phyloP scores from a whole-genome alignment of 92 coral and sea anemone species.

The Palythoa grandiflora region DNA sequence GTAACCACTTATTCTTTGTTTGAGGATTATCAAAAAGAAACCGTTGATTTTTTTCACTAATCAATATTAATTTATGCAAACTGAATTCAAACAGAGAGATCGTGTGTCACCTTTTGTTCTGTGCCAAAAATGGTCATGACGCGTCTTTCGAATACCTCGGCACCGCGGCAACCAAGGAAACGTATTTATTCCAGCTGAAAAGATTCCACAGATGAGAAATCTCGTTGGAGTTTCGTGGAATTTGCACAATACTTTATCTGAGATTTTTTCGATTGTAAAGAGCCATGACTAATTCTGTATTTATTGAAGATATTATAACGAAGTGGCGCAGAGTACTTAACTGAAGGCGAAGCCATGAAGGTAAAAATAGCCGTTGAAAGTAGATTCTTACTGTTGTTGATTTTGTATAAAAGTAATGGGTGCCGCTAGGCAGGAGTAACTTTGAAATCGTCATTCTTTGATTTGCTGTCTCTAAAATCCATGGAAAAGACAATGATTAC shows the following conservation, averaged over 20 bases:
- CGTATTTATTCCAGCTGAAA: slow-evolving; percentile 40
- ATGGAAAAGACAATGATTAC: neutral
- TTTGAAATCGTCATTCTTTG: neutral
- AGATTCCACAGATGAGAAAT: slow-evolving; percentile 38
- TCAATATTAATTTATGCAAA: slow-evolving; percentile 31
- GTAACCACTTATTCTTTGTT: too few relatives aligned
- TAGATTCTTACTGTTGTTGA: neutral
- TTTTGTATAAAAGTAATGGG: neutral
- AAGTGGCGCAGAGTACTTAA: neutral
- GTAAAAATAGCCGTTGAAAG: slow-evolving; percentile 27
- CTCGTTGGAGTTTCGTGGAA: neutral
- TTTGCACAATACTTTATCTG: neutral
- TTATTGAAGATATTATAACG: neutral
- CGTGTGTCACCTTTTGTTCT: slow-evolving; percentile 11
- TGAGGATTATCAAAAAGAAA: neutral
- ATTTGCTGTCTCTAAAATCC: neutral
- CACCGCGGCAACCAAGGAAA: slow-evolving; percentile 73
- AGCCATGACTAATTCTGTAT: neutral
- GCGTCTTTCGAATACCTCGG: slow-evolving; percentile 61
- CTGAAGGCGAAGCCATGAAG: neutral
- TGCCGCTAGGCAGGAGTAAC: neutral
- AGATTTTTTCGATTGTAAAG: neutral
- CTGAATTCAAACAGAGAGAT: neutral
- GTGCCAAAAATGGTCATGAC: slow-evolving; percentile 71
- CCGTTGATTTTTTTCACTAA: neutral